Percentiles rank a stretch among this genome's conserved stretches.
phyloP scores from a whole-genome alignment of 2,888 invertebrate genomes.

The Candidula unifasciata region DNA sequence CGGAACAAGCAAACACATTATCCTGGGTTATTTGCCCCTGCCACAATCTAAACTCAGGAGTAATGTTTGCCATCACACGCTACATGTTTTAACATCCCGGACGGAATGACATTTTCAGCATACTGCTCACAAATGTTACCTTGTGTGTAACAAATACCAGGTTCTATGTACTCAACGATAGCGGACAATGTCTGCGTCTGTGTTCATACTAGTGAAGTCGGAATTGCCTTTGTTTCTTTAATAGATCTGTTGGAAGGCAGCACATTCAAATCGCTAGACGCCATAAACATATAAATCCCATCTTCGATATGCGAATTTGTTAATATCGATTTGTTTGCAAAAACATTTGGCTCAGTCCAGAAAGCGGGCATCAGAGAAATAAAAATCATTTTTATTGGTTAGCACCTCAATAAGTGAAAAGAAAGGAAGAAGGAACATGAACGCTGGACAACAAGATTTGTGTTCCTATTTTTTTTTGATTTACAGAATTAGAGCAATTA shows the following conservation, averaged over 20 bases:
- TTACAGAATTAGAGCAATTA: too few species aligned
- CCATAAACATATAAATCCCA: not conserved
- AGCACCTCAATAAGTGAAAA: too few species aligned
- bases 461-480: too few species aligned
- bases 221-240: conserved; percentile 1
- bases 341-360: not conserved
- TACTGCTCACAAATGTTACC: not conserved
- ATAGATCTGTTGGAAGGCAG: not conserved
- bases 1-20: too few species aligned
- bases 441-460: too few species aligned
- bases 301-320: not conserved
- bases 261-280: not conserved
- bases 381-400: too few species aligned
- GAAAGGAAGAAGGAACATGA: too few species aligned
- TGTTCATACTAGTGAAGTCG: not conserved
- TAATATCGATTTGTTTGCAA: not conserved
- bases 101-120: not conserved
- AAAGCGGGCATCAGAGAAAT: not conserved
- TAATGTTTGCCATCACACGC: not conserved
- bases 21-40: too few species aligned
- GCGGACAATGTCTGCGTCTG: not conserved
- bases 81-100: too few species aligned
- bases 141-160: not conserved
- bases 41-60: not conserved
- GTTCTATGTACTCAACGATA: conserved; percentile 6